Evolutionary conservation across 2,888 invertebrate species (phyloP).

Genomic region (Hirtodrosophila confusa): DNA sequence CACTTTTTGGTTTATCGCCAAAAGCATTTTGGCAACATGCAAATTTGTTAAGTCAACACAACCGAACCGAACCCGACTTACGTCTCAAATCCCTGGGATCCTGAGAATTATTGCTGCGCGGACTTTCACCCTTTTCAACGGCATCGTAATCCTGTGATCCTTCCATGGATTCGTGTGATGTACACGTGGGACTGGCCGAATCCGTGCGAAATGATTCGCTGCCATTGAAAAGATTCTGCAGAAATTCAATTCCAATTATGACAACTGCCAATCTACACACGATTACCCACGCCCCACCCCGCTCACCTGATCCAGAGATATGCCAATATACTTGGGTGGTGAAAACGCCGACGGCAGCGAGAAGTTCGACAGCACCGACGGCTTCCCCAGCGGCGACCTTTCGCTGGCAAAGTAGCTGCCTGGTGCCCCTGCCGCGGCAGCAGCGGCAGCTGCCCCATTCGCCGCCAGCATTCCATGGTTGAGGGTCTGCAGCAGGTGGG

Average conservation of each 20-base stretch:
- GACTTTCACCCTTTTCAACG: conserved; percentile 85
- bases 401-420: conserved; percentile 83
- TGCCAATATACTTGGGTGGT: conserved; percentile 87
- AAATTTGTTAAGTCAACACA: conserved; percentile 64
- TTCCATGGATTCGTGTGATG: conserved; percentile 86
- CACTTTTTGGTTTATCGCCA: conserved; percentile 33
- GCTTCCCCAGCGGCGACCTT: conserved; percentile 85
- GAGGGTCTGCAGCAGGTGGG: conserved; percentile 89
- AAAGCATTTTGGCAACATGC: conserved; percentile 57
- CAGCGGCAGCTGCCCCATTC: conserved; percentile 80
- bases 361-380: conserved; percentile 87
- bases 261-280: conserved; percentile 67
- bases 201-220: conserved; percentile 86
- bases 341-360: conserved; percentile 90
- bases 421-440: conserved; percentile 79
- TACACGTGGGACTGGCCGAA: conserved; percentile 87
- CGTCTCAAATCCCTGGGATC: conserved; percentile 86
- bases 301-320: conserved; percentile 84
- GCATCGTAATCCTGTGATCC: conserved; percentile 86
- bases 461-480: conserved; percentile 86
- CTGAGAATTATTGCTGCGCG: conserved; percentile 84
- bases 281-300: conserved; percentile 21
- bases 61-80: conserved; percentile 83
- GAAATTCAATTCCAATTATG: conserved; percentile 63
- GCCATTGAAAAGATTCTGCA: conserved; percentile 84